phyloP scores from a whole-genome alignment of 2,113 vertebrate species.

The Mesitornis unicolor region DNA sequence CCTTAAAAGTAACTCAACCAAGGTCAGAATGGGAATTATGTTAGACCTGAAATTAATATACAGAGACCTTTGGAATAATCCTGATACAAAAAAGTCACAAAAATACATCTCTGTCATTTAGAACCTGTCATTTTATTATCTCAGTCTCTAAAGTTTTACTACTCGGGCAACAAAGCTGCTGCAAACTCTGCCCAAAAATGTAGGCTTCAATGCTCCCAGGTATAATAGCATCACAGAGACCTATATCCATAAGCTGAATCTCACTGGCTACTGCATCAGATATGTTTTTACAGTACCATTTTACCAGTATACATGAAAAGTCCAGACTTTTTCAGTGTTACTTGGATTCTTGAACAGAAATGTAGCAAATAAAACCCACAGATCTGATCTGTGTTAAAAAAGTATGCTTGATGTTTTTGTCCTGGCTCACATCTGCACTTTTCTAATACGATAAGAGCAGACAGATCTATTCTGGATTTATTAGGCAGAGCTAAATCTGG shows the following conservation, averaged over 20 bases:
- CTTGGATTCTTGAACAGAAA: not conserved
- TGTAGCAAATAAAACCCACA: not conserved
- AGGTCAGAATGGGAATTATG: not conserved
- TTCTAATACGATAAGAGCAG: not conserved
- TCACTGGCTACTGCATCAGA: not conserved
- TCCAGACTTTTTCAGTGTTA: not conserved
- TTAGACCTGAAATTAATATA: not conserved
- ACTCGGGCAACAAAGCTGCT: not conserved
- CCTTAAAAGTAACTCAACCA: not conserved
- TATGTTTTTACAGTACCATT: not conserved
- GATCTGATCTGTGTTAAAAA: not conserved
- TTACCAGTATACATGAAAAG: not conserved
- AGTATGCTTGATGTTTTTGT: not conserved
- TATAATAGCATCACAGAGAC: not conserved
- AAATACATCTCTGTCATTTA: not conserved
- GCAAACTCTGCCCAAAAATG: not conserved
- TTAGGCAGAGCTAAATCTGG: not conserved
- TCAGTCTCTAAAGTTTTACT: not conserved
- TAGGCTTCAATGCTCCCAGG: not conserved
- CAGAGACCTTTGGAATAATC: not conserved
- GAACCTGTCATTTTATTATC: not conserved
- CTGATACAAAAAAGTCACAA: not conserved
- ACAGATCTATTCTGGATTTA: not conserved
- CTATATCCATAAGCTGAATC: not conserved
- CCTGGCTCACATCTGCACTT: not conserved